Conservation (phyloP, 2,888 invertebrate genomes). For the Meiosimyza platycephala region DNA sequence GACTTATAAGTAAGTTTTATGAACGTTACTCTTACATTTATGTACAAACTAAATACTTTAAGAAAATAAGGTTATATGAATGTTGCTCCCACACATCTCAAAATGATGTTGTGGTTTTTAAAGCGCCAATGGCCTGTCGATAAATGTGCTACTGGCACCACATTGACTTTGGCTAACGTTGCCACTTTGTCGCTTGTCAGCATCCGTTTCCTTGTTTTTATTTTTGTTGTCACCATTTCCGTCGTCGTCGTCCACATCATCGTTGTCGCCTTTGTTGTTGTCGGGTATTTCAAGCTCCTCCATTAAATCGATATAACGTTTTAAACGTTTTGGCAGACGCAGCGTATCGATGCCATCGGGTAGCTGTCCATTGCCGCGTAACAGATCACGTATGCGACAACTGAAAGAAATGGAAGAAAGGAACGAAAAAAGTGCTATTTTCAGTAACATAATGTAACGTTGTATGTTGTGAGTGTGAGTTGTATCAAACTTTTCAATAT, state of each 20-base stretch:
- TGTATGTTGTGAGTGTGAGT: background rate
- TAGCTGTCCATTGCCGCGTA: conserved; percentile 78
- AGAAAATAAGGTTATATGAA: background rate
- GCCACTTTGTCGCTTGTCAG: conserved; percentile 8
- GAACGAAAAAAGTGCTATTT: background rate
- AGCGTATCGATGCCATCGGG: conserved; percentile 80
- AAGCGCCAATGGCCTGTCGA: conserved; percentile 14
- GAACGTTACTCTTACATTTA: background rate
- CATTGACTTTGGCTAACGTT: conserved; percentile 17
- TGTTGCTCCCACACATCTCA: too few relatives aligned
- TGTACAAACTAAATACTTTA: background rate
- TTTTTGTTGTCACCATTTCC: conserved; percentile 34
- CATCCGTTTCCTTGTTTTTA: conserved; percentile 36
- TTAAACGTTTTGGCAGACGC: conserved; percentile 75
- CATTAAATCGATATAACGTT: conserved; percentile 79
- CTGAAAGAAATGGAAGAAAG: conserved; percentile 57
- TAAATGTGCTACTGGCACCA: conserved; percentile 12
- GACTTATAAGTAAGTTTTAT: conserved; percentile 80
- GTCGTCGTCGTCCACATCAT: conserved; percentile 16
- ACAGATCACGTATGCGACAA: conserved; percentile 74
- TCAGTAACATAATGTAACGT: background rate
- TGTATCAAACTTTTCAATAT: background rate
- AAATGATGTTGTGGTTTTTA: background rate
- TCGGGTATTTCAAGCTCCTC: conserved; percentile 68
- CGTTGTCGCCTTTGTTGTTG: conserved; percentile 31